phyloP scores from a whole-genome alignment of 2,113 vertebrate genomes.

The Corvus cornix region DNA sequence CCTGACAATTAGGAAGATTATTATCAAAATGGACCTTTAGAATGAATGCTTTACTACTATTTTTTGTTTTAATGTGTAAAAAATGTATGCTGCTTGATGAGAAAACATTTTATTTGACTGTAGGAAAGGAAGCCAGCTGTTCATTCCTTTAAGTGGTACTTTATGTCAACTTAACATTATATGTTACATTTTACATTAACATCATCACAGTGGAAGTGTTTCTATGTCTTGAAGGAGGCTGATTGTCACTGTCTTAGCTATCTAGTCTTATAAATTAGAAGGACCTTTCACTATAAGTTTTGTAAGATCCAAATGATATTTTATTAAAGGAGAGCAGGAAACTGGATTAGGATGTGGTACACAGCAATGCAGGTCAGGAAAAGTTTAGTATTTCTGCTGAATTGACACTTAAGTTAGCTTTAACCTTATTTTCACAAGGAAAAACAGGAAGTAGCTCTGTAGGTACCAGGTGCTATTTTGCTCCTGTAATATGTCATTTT shows the following conservation, averaged over 20 bases:
- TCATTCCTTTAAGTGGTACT: neutral
- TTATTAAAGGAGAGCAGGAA: neutral
- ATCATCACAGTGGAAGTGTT: neutral
- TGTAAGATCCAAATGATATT: neutral
- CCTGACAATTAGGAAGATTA: neutral
- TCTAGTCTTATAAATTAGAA: neutral
- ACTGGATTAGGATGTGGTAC: neutral
- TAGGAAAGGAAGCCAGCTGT: neutral
- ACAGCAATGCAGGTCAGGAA: neutral
- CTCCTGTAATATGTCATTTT: conserved; percentile 45
- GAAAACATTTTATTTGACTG: neutral
- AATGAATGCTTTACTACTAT: neutral
- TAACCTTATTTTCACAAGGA: conserved; percentile 35
- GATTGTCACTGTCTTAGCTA: neutral
- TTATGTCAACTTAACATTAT: neutral
- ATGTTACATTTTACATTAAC: neutral
- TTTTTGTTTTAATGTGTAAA: neutral
- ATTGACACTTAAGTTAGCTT: neutral
- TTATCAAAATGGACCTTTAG: neutral
- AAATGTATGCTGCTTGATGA: neutral
- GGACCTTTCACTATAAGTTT: neutral
- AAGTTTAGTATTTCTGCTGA: neutral
- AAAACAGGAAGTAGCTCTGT: conserved; percentile 29
- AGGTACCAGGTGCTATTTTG: conserved; percentile 56
- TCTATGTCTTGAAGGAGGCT: neutral